Evolutionary conservation across 1,140 invertebrate genomes (phyloP), one percentile per base, ranked within the genome.

Genomic region (Temnothorax curvispinosus): DNA sequence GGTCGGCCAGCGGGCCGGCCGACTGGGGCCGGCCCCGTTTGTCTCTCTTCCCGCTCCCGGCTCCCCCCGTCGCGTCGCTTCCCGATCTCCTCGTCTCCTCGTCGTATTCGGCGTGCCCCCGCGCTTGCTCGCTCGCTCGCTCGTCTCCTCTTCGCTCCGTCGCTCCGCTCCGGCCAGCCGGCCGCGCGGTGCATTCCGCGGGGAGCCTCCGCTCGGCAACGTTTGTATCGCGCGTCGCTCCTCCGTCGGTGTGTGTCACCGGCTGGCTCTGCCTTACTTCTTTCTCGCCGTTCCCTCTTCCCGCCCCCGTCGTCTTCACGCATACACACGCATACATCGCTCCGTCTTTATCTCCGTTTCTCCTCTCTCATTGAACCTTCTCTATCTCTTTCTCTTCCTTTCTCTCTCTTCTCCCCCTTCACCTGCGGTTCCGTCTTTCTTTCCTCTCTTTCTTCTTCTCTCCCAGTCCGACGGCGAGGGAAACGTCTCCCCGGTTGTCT

Each of bases 401-500:
- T 21, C 44, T 80, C 44, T 80, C 62, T 85, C 67, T 58, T 71
- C 41, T 64, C 44, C 41, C 41, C 65, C 56, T 65, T 85, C 75
- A 54, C 69, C 84, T 41, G 38, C 65, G 52, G 21, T 78, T 50
- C 60, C 76, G 50, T 84, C 78, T 56, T 64, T 82, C 75, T 88
- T 81, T 69, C 54, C 60, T 85, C 72, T 85, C 50, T 88, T 76
- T 58, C 50, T 85, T 65, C 58, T 54, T 64, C 81, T 87, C 75
- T 78, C 60, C 64, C 15, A 50, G 44, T 64, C 60, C 69, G 47
- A 81, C 77, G 35, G 62, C 77, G 62, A 69, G 62, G 58, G 58
- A 50, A n/a, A 27, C 77, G 77, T 80, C 77, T 88, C 87, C 86
- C 69, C 89, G 78, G 67, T 74, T 82, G 90, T 76, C 90, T 84